Evolutionary conservation across 2,113 vertebrate genomes (phyloP).

Genomic region (Xenopus tropicalis): UCB_Xtro_10.0 CM004448.2:144425501-144426000

Average conservation of each 20-base stretch:
- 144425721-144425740: conserved; percentile 12
- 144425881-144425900: not conserved
- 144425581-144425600: too few relatives aligned
- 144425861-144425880: conserved; percentile 24
- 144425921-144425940: too few relatives aligned
- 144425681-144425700: conserved; percentile 32
- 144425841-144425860: conserved; percentile 17
- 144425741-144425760: conserved; percentile 37
- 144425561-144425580: too few relatives aligned
- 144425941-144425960: too few relatives aligned
- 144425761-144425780: conserved; percentile 40
- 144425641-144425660: conserved; percentile 20
- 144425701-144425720: conserved; percentile 12
- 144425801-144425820: conserved; percentile 34
- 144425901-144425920: too few relatives aligned
- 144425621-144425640: not conserved
- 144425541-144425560: too few relatives aligned
- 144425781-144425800: conserved; percentile 44
- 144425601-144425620: too few relatives aligned
- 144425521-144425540: too few relatives aligned
- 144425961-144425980: too few relatives aligned
- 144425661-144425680: conserved; percentile 34
- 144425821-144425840: conserved; percentile 16
- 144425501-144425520: too few relatives aligned
- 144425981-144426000: too few relatives aligned